Evolutionary conservation across 2,113 vertebrate genomes (phyloP), one percentile per base, ranked within the genome.

Genomic region (Sciurus niger): DNA sequence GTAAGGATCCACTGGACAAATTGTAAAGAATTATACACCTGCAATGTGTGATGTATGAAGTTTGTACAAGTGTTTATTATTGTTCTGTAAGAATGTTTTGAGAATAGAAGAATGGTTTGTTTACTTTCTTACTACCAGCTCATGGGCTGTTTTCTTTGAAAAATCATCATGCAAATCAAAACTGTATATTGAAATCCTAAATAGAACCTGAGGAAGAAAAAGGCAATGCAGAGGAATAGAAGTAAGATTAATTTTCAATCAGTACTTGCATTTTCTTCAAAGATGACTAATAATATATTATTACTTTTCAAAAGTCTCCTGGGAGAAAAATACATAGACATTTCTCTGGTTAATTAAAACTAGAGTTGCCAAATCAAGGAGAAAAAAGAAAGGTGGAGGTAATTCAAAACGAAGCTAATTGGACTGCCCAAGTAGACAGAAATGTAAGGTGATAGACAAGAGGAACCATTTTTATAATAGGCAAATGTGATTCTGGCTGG

Each of bases 271-370:
- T 96, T 93, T 93, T 51, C 60, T 79, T n/a, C 22, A 60, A 89
- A 67, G 53, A 93, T 53, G 20, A 37, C 63, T 92, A 86, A 89
- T 91, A 12, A 5, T 89, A n/a, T 92, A 86, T 95, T 93, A 79
- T 65, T 89, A 70, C 32, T 68, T 84, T 84, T 86, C 40, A 77
- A 55, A 93, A 65, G 2, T 93, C 78, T 95, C 17, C 48, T 40
- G 37, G 55, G 22, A 94, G n/a, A 95, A 93, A 94, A 93, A 84
- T 83, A 17, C 17, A 85, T n/a, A 63, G 34, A 37, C 2, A n/a
- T 94, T 93, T 95, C 73, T 89, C 48, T 87, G 68, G 14, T 11
- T 86, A 89, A 93, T 94, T 96, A 93, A 91, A 96, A 95, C 46
- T 13, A 70, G 18, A 83, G 34, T 87, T 96, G 78, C 65, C 48